Evolutionary conservation across 1,140 invertebrate species (phyloP), one percentile per base, ranked within the genome.

Genomic region (Platyscapa corneri): DNA sequence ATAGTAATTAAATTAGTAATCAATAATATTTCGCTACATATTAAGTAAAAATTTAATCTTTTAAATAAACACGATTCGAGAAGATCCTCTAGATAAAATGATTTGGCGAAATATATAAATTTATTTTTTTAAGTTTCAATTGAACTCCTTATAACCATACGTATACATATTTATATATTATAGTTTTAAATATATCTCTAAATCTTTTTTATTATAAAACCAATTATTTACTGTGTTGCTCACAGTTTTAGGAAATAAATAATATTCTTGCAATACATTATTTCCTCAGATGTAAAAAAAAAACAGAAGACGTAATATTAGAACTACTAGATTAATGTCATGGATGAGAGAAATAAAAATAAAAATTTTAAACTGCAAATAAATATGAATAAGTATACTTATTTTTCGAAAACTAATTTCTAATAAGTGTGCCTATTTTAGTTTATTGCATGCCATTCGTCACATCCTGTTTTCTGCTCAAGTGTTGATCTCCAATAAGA

Each of bases 381-480:
- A 42, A 42, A 42, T 27, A 74, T 39, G 7, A 14, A 42, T 0
- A n/a, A 5, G 12, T 8, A 27, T 65, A 23, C 27, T 46, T 76
- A 76, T 76, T 42, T 64, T 67, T 8, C 23, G 1, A 74, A 42
- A n/a, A 74, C 42, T 7, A 7, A 46, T 46, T 46, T 39, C n/a
- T 0, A n/a, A n/a, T 14, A 14, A 34, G 3, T 8, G 8, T 56
- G 14, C 20, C 12, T 70, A 27, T 42, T 64, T 79, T n/a, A 39
- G 32, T 72, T 65, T 34, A 30, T 67, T 3, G 14, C 64, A 10
- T 20, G 10, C 32, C 84, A 87, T 46, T 81, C 70, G 85, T 86
- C 83, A 87, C 60, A 83, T 75, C 34, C 30, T 39, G 16, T 30
- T 5, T 70, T 67, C 39, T 39, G 65, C 84, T 27, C 42, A 37